phyloP scores from a whole-genome alignment of 2,888 invertebrate species.

The Sycophila texana region DNA sequence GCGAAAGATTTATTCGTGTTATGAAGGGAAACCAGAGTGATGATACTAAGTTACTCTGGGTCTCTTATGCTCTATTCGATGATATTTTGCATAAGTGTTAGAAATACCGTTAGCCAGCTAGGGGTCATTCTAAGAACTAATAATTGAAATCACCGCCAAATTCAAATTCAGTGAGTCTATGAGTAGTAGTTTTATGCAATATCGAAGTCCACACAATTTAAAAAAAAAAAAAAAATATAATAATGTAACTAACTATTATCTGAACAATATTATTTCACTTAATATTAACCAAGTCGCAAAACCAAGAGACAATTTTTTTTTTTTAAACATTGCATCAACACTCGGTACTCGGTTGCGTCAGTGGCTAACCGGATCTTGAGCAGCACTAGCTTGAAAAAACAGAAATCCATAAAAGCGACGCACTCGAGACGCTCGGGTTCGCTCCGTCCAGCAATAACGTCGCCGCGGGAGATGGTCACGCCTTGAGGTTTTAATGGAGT shows the following conservation, averaged over 20 bases:
- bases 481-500: constrained; percentile 47
- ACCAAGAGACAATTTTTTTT: too few species aligned
- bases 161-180: too few species aligned
- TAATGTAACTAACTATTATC: too few species aligned
- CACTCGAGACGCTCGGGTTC: neutral
- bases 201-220: too few species aligned
- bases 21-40: constrained; percentile 73
- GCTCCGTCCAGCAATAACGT: neutral
- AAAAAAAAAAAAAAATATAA: too few species aligned
- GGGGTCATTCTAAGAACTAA: neutral
- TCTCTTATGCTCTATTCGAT: neutral
- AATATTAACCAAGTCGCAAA: too few species aligned
- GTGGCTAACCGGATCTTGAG: neutral
- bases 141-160: too few species aligned
- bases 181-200: too few species aligned
- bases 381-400: neutral
- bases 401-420: constrained; percentile 2
- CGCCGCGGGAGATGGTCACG: constrained; percentile 27
- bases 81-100: neutral
- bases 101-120: neutral
- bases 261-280: too few species aligned
- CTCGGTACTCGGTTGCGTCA: neutral
- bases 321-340: too few species aligned
- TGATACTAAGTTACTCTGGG: neutral
- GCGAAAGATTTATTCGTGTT: constrained; percentile 74